phyloP scores from a whole-genome alignment of 2,113 vertebrate genomes.

The Solea senegalensis region DNA sequence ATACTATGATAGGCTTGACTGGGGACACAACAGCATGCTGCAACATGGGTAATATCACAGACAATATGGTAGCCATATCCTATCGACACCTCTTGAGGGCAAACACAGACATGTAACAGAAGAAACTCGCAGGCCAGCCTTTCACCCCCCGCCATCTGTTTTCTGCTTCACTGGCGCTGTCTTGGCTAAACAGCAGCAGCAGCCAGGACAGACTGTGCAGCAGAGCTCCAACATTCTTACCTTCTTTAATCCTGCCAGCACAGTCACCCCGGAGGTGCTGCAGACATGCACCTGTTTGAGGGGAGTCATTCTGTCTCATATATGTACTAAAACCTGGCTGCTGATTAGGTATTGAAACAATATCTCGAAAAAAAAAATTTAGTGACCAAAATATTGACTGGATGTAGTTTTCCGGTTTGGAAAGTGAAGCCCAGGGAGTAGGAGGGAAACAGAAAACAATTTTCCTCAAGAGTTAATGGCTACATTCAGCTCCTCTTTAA shows the following conservation, averaged over 20 bases:
- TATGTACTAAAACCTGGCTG: slow-evolving; percentile 8
- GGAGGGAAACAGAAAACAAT: too few species aligned
- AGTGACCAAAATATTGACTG: too few species aligned
- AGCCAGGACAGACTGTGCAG: slow-evolving; percentile 56
- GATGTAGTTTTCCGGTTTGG: too few species aligned
- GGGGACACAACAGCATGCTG: neutral
- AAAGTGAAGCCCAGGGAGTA: too few species aligned
- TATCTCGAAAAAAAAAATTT: neutral
- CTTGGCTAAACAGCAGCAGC: slow-evolving; percentile 72
- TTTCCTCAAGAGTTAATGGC: too few species aligned
- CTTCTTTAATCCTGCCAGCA: slow-evolving; percentile 66
- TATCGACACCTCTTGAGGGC: slow-evolving; percentile 65
- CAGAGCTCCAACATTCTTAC: slow-evolving; percentile 62
- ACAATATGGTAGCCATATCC: slow-evolving; percentile 66
- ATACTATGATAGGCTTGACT: too few species aligned
- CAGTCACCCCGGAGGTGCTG: slow-evolving; percentile 54
- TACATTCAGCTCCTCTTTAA: too few species aligned
- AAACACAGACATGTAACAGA: slow-evolving; percentile 71
- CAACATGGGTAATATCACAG: slow-evolving; percentile 43
- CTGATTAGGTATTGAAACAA: neutral
- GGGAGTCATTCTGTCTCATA: slow-evolving; percentile 42
- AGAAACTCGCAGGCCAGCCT: slow-evolving; percentile 60
- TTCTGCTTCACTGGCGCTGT: slow-evolving; percentile 68
- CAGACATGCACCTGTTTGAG: slow-evolving; percentile 67
- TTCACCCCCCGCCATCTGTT: slow-evolving; percentile 73